Evolutionary conservation across 2,888 invertebrate genomes (phyloP).

Genomic region (Epicampocera succincta): DNA sequence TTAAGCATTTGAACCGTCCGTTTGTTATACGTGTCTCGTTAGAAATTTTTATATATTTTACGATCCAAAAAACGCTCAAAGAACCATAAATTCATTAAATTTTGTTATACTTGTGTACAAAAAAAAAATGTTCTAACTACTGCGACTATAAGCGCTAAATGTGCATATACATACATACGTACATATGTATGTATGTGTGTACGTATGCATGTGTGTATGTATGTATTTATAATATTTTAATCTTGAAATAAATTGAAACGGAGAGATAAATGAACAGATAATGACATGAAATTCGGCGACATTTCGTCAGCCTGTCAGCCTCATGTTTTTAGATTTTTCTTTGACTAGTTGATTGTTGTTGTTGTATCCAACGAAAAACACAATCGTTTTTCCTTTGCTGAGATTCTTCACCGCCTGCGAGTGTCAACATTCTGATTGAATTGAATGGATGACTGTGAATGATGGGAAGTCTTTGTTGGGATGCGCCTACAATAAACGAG

Average conservation of each 20-base stretch:
- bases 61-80: slow-evolving; percentile 21
- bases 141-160: too few relatives aligned
- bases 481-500: neutral
- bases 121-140: too few relatives aligned
- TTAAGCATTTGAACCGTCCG: neutral
- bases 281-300: neutral
- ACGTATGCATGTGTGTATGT: neutral
- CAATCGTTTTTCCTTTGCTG: neutral
- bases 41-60: slow-evolving; percentile 43
- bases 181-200: neutral
- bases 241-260: slow-evolving; percentile 28
- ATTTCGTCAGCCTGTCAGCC: neutral
- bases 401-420: slow-evolving; percentile 13
- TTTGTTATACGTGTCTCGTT: neutral
- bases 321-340: neutral
- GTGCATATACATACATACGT: neutral
- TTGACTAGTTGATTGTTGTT: too few relatives aligned
- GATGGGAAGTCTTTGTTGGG: slow-evolving; percentile 14
- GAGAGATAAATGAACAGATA: neutral
- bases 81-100: slow-evolving; percentile 20
- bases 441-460: neutral
- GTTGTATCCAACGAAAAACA: neutral
- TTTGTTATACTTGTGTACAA: too few relatives aligned
- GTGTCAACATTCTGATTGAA: slow-evolving; percentile 31
- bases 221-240: slow-evolving; percentile 7